These are phyloP conservation scores for Melanotaenia trifasciata DNA, from an alignment of 2,797 vertebrate species.

Conservation along the genomic window DNA sequence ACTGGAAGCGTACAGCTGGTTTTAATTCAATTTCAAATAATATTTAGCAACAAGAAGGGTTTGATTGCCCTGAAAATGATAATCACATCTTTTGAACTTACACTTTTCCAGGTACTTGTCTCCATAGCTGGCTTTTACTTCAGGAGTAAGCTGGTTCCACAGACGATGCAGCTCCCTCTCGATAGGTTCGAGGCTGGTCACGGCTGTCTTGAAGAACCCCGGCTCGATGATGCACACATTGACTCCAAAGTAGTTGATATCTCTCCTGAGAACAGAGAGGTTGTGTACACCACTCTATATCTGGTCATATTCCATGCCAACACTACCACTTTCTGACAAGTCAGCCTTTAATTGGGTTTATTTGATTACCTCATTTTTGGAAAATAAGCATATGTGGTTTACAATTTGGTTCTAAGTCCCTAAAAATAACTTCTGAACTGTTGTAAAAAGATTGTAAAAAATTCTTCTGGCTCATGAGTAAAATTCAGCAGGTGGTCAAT, in stretches of 20 bases:
- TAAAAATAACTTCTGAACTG: not conserved
- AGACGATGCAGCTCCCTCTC: slow-evolving; percentile 86
- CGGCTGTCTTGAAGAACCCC: slow-evolving; percentile 91
- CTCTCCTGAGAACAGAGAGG: slow-evolving; percentile 82
- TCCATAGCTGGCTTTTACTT: slow-evolving; percentile 88
- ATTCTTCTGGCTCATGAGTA: too few species aligned
- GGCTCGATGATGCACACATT: slow-evolving; percentile 94
- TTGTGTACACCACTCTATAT: not conserved
- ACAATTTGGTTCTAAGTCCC: not conserved
- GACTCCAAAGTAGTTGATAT: slow-evolving; percentile 90
- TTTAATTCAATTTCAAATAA: not conserved
- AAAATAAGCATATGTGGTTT: not conserved
- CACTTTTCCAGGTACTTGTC: slow-evolving; percentile 89
- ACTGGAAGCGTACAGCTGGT: not conserved
- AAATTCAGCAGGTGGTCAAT: too few species aligned
- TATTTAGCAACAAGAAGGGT: not conserved
- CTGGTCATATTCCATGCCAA: not conserved
- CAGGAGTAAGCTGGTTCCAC: slow-evolving; percentile 88
- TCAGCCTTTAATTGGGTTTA: not conserved
- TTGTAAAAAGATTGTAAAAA: too few species aligned
- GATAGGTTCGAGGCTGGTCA: slow-evolving; percentile 85
- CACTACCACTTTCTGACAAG: not conserved
- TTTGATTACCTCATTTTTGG: not conserved
- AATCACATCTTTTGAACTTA: slow-evolving; percentile 71
- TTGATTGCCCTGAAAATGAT: not conserved